phyloP scores from a whole-genome alignment of 2,113 vertebrate genomes.

The Ctenodactylus gundi region DNA sequence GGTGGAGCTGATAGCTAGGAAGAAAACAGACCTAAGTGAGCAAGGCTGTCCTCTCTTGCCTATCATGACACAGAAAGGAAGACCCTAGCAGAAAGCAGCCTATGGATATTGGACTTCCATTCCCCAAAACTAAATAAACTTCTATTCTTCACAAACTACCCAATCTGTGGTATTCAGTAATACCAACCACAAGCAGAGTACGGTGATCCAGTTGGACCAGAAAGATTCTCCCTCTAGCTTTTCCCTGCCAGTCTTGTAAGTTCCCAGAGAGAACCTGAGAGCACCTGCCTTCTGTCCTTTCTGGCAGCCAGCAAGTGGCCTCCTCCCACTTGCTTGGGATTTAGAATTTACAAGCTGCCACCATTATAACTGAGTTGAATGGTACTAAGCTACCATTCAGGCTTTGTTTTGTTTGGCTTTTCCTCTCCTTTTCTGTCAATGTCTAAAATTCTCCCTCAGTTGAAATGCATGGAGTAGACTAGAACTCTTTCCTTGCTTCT shows the following conservation, averaged over 20 bases:
- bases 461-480: not conserved
- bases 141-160: not conserved
- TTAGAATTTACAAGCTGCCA: not conserved
- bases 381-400: not conserved
- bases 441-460: not conserved
- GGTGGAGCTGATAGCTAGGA: not conserved
- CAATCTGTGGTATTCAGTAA: not conserved
- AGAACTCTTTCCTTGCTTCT: not conserved
- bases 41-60: not conserved
- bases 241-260: accelerated
- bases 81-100: not conserved
- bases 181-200: not conserved
- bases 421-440: not conserved
- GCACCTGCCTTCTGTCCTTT: no score
- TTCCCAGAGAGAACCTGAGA: not conserved
- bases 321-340: no score
- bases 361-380: no score
- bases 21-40: not conserved
- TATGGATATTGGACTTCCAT: no score
- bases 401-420: not conserved
- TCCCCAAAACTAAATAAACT: not conserved
- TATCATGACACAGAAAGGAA: not conserved
- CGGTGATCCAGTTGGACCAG: not conserved
- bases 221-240: not conserved
- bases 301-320: accelerated